Evolutionary conservation across 2,888 invertebrate genomes (phyloP).

Genomic region (Xestia sexstrigata): DNA sequence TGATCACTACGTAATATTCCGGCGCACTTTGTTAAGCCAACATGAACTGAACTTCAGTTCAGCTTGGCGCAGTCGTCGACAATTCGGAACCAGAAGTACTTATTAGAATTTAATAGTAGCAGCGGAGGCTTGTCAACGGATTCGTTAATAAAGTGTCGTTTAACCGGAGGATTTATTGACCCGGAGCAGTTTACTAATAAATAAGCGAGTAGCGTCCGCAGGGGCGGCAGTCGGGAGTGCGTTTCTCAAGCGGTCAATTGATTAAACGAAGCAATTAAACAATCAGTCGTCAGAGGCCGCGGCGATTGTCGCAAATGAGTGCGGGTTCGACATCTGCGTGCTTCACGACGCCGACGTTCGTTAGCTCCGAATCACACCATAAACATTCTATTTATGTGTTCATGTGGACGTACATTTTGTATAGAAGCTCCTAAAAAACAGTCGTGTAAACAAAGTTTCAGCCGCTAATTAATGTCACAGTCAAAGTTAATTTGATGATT

Average conservation of each 20-base stretch:
- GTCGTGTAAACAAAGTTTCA: constrained; percentile 51
- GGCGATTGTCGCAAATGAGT: constrained; percentile 88
- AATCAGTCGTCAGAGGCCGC: constrained; percentile 87
- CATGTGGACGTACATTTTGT: constrained; percentile 37
- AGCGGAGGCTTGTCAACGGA: constrained; percentile 64
- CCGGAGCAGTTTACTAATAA: constrained; percentile 81
- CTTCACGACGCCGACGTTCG: constrained; percentile 28
- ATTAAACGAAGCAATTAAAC: constrained; percentile 91
- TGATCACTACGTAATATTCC: constrained; percentile 31
- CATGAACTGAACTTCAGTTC: constrained; percentile 19
- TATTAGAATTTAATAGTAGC: constrained; percentile 63
- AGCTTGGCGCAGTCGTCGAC: constrained; percentile 10
- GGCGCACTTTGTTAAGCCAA: constrained; percentile 21
- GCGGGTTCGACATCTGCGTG: constrained; percentile 83
- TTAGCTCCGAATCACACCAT: constrained; percentile 42
- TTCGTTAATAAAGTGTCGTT: constrained; percentile 83
- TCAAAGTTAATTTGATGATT: constrained; percentile 57
- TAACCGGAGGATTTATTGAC: constrained; percentile 86
- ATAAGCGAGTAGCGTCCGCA: constrained; percentile 78
- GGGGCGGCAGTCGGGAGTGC: constrained; percentile 74
- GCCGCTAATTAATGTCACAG: constrained; percentile 60
- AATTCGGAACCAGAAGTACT: constrained; percentile 51
- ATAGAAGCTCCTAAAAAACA: constrained; percentile 40
- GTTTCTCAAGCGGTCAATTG: constrained; percentile 89
- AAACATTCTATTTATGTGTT: constrained; percentile 58